Evolutionary conservation across 2,888 invertebrate species (phyloP).

Genomic region (Torymus tubicola): DNA sequence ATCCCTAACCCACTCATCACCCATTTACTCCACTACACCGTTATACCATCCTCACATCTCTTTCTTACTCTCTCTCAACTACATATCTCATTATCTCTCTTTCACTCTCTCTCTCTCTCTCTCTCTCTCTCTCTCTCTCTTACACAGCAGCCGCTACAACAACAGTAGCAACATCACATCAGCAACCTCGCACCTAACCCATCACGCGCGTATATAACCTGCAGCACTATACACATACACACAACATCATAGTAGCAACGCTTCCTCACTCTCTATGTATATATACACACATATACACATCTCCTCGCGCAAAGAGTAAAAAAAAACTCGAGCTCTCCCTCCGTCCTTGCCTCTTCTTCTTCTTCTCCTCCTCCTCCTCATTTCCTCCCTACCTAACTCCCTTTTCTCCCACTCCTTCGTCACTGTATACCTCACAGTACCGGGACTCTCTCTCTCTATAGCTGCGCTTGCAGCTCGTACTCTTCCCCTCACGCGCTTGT

Average conservation of each 20-base stretch:
- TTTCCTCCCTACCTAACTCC: constrained; percentile 30
- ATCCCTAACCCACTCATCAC: no score
- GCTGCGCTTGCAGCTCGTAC: constrained; percentile 45
- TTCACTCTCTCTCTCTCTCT: background rate
- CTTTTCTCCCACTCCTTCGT: constrained; percentile 9
- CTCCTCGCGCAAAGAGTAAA: background rate
- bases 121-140: background rate
- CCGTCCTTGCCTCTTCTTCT: background rate
- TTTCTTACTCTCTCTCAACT: no score
- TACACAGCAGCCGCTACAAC: no score
- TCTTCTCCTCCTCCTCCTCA: background rate
- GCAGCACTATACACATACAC: background rate
- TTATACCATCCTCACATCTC: no score
- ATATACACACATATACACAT: background rate
- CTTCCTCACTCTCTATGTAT: constrained; percentile 19
- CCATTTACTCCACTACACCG: no score
- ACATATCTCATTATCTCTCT: background rate
- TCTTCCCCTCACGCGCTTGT: constrained; percentile 52
- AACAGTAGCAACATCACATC: no score
- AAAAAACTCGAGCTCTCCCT: background rate
- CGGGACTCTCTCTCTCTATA: constrained; percentile 1
- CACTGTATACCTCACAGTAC: background rate
- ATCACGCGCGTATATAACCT: no score
- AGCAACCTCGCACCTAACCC: no score
- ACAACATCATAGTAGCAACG: background rate